Evolutionary conservation across 2,113 vertebrate species (phyloP), one percentile per base, ranked within the genome.

Genomic region (Podarcis raffonei): DNA sequence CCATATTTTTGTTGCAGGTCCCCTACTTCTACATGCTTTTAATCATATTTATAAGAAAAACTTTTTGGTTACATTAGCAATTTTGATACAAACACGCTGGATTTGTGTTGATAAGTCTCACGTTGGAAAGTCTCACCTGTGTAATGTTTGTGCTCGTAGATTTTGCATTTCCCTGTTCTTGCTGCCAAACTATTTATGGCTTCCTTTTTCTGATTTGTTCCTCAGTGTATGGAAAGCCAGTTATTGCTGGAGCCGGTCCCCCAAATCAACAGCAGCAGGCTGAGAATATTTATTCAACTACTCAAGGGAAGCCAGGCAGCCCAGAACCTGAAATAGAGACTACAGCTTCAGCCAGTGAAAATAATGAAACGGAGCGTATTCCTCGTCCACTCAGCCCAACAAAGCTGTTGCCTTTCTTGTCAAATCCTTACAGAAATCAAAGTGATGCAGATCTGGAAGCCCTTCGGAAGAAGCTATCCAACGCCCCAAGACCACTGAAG

Each of bases 371-470:
- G 0, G 99, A 99, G 87, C 95, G 98, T n/a, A 98, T 97, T 30
- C 99, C 99, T 2, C 97, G 99, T 7, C 99, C 99, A 0, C 98
- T 99, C 7, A 99, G 99, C 95, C 99, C 99, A 0, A 99, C 99
- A 90, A 99, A 99, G 82, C 93, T 99, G 82, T 97, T 99, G 87
- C 99, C 99, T 4, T 99, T 99, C 95, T 93, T 99, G 4, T 98
- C 98, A 30, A 98, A 99, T 83, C 98, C 98, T 0, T 99, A 99
- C 95, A 98, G 99, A 81, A 98, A 99, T 95, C 99, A 99, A 97
- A 99, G 98, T 0, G 99, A 99, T 1, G 97, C 98, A 0, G 99
- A 99, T 90, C 90, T 99, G 81, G 99, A 99, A 87, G 99, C 99
- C 0, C 96, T 99, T 0, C 96, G 99, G 12, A 99, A 98, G 86